Percentiles rank a stretch among this genome's conserved stretches.
Evolutionary conservation across 2,113 vertebrate species (phyloP).

Genomic region (Riparia riparia): DNA sequence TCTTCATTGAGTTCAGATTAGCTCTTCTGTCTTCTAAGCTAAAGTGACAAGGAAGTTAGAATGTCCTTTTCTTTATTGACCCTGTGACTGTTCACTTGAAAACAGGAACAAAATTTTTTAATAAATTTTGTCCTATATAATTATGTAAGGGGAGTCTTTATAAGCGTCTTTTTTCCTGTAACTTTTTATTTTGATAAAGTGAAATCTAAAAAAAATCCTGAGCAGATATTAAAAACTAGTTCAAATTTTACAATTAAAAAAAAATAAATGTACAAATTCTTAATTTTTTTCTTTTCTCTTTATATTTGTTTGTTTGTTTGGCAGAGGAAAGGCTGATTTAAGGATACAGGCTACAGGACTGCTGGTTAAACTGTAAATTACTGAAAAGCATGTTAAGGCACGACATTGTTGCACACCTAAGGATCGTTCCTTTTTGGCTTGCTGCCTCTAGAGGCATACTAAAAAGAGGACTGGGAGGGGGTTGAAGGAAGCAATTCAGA

Average conservation of each 20-base stretch:
- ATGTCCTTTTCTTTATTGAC: background rate
- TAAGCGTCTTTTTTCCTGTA: background rate
- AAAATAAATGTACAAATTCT: background rate
- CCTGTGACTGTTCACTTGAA: background rate
- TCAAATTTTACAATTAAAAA: background rate
- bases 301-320: background rate
- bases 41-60: background rate
- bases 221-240: background rate
- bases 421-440: background rate
- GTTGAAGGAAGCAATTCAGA: background rate
- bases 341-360: background rate
- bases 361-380: conserved; percentile 10
- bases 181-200: background rate
- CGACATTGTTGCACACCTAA: conserved; percentile 33
- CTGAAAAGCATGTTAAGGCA: conserved; percentile 53
- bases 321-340: background rate
- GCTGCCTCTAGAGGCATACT: background rate
- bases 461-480: background rate
- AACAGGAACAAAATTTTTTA: background rate
- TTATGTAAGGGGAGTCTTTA: background rate
- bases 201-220: background rate
- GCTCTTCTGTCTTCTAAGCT: background rate
- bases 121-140: background rate
- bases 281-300: background rate
- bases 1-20: background rate